Evolutionary conservation across 2,888 invertebrate species (phyloP).

Genomic region (Ophonus ardosiacus): DNA sequence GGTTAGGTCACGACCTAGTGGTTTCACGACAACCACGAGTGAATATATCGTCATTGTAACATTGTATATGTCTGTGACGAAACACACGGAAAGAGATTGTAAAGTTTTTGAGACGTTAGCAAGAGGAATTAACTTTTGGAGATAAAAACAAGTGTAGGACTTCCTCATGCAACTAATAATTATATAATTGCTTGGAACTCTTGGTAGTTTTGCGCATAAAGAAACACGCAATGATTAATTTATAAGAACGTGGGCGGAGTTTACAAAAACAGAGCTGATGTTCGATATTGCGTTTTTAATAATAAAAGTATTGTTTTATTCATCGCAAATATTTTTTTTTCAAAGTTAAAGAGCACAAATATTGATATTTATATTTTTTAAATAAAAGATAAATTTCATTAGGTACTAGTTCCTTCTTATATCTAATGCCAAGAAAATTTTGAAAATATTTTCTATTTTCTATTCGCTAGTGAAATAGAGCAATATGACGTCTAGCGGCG

Average conservation of each 20-base stretch:
- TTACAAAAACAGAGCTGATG: slow-evolving; percentile 6
- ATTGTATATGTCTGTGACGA: background rate
- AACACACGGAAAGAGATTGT: slow-evolving; percentile 25
- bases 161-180: slow-evolving; percentile 6
- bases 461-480: too few relatives aligned
- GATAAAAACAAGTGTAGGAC: slow-evolving; percentile 3
- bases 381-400: background rate
- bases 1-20: slow-evolving; percentile 40
- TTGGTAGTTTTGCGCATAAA: background rate
- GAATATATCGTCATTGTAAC: background rate
- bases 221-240: background rate
- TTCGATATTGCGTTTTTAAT: slow-evolving; percentile 32
- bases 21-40: slow-evolving; percentile 31
- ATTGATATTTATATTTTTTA: slow-evolving; percentile 7
- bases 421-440: background rate
- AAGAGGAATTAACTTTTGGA: background rate
- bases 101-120: background rate
- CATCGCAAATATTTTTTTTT: slow-evolving; percentile 13
- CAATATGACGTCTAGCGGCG: too few relatives aligned
- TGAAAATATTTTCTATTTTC: background rate
- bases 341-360: background rate
- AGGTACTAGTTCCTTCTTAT: background rate
- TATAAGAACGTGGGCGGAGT: slow-evolving; percentile 29
- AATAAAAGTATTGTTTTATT: slow-evolving; percentile 6
- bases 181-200: slow-evolving; percentile 2